Conservation (phyloP, 2,888 invertebrate genomes). For the Mesoligia furuncula region DNA sequence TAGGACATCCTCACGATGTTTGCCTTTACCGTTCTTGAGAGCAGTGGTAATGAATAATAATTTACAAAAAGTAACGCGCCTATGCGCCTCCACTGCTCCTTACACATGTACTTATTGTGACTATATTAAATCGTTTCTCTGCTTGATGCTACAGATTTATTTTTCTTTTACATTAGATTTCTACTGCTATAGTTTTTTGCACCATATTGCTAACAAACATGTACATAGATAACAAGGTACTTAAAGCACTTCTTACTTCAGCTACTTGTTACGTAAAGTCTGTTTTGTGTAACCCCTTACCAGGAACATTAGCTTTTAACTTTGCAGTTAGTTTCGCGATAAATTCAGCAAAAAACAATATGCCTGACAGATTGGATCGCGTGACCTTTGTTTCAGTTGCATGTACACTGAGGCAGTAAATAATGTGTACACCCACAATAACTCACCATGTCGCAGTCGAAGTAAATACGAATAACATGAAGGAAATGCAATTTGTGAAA, state of each 20-base stretch:
- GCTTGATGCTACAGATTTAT: not conserved
- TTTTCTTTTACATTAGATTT: not conserved
- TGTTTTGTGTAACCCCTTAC: not conserved
- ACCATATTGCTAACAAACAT: not conserved
- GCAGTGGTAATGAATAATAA: not conserved
- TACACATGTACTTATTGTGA: not conserved
- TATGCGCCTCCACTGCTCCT: not conserved
- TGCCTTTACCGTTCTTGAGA: not conserved
- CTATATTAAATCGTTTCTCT: not conserved
- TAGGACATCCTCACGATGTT: not conserved
- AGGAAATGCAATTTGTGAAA: constrained; percentile 24
- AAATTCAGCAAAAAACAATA: constrained; percentile 51
- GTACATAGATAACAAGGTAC: not conserved
- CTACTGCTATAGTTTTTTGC: too few relatives aligned
- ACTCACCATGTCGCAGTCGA: constrained; percentile 23
- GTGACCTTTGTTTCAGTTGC: constrained; percentile 54
- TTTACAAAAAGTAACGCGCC: not conserved
- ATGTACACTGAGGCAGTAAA: constrained; percentile 42
- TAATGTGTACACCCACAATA: constrained; percentile 45
- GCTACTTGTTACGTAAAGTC: not conserved
- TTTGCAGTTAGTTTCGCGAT: constrained; percentile 28
- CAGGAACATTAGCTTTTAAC: constrained; percentile 18
- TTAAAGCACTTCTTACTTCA: not conserved
- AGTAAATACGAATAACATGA: constrained; percentile 25
- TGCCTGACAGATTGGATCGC: constrained; percentile 54